Conservation (phyloP, 1,140 invertebrate species). For the Coptotermes formosanus region DNA sequence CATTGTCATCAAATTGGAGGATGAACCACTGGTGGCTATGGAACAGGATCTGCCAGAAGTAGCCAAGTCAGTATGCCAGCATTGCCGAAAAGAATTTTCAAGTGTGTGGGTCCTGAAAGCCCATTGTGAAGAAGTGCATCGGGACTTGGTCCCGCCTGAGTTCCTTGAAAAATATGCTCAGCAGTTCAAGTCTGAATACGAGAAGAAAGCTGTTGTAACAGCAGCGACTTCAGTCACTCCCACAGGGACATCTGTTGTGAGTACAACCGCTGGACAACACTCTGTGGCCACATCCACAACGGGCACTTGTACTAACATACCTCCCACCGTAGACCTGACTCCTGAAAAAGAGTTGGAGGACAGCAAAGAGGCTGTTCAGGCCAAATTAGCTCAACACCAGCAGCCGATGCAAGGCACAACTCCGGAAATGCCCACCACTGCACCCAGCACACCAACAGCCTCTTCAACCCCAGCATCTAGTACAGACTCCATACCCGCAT, state of each 20-base stretch:
- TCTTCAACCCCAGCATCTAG: constrained; percentile 61
- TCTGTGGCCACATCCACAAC: constrained; percentile 40
- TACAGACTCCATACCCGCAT: constrained; percentile 57
- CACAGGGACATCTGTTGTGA: background rate
- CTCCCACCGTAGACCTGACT: constrained; percentile 45
- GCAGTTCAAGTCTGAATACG: constrained; percentile 82
- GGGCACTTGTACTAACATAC: constrained; percentile 55
- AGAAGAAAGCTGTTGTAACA: constrained; percentile 43
- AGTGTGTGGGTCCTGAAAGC: constrained; percentile 94
- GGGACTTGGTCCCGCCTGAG: constrained; percentile 83
- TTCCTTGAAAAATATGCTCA: constrained; percentile 89
- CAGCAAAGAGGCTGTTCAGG: constrained; percentile 48
- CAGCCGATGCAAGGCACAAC: constrained; percentile 45
- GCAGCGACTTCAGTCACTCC: background rate
- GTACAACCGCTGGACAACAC: background rate
- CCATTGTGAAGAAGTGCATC: constrained; percentile 93
- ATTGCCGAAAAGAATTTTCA: constrained; percentile 91
- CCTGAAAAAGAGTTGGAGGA: constrained; percentile 47
- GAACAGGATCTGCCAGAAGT: constrained; percentile 57
- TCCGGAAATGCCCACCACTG: constrained; percentile 55
- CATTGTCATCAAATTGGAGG: background rate
- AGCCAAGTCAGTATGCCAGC: constrained; percentile 72
- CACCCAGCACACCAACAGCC: constrained; percentile 59
- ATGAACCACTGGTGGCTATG: background rate
- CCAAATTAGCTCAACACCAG: constrained; percentile 46